phyloP scores from a whole-genome alignment of 2,888 invertebrate species.

The Eupeodes latifasciatus region DNA sequence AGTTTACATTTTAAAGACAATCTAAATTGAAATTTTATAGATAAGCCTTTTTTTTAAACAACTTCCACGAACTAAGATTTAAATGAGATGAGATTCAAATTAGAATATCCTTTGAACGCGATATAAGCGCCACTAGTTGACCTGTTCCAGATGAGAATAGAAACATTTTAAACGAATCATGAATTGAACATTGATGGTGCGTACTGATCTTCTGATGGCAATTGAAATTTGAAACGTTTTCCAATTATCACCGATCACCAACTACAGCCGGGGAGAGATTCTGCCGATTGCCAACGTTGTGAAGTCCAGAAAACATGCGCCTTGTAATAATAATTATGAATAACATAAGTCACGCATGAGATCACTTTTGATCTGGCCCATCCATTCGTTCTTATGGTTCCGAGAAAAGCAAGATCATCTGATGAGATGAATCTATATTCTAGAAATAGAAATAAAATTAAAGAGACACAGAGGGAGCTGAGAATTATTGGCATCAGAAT shows the following conservation, averaged over 20 bases:
- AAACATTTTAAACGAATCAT: constrained; percentile 28
- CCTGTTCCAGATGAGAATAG: constrained; percentile 50
- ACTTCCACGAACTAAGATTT: background rate
- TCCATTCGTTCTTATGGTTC: background rate
- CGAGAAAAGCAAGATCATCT: background rate
- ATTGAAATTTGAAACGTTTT: constrained; percentile 74
- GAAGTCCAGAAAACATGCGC: background rate
- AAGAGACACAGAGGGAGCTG: constrained; percentile 50
- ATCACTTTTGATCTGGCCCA: constrained; percentile 60
- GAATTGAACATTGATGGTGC: constrained; percentile 16
- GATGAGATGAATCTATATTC: constrained; percentile 6
- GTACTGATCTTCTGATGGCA: constrained; percentile 15
- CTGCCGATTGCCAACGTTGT: background rate
- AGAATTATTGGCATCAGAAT: background rate
- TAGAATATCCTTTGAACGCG: constrained; percentile 44
- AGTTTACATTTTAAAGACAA: no score
- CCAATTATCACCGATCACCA: constrained; percentile 57
- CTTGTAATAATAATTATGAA: constrained; percentile 67
- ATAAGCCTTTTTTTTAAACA: background rate
- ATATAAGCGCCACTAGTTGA: constrained; percentile 71
- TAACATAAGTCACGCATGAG: constrained; percentile 76
- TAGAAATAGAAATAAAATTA: constrained; percentile 37
- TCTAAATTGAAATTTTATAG: no score
- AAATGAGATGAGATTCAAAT: constrained; percentile 46
- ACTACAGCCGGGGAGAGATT: constrained; percentile 15